Evolutionary conservation across 30 jellyfish, hydroid and myxozoan species (phyloP).

Genomic region (Hydractinia symbiolongicarpus): DNA sequence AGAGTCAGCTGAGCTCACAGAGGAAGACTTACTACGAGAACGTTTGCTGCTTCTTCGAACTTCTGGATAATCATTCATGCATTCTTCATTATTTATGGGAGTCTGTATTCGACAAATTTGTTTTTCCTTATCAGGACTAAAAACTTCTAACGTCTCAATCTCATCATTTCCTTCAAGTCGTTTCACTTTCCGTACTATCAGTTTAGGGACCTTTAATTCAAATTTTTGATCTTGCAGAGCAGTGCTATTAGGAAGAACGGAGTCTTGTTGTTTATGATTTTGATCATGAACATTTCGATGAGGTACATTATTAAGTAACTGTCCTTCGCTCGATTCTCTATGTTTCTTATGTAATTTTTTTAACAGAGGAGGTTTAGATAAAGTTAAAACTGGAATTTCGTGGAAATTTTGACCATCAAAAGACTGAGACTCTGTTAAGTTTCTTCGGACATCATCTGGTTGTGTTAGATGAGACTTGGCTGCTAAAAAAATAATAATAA

Average conservation of each 20-base stretch:
- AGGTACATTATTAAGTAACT: too few relatives aligned
- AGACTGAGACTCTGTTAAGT: too few relatives aligned
- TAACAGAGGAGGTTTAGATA: neutral
- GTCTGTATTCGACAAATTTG: neutral
- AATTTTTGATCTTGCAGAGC: neutral
- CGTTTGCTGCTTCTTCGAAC: slow-evolving; percentile 4
- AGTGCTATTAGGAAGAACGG: too few relatives aligned
- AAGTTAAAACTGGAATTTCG: neutral
- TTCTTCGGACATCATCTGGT: too few relatives aligned
- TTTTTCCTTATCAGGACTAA: slow-evolving; percentile 53
- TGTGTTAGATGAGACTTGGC: too few relatives aligned
- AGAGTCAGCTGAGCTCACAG: neutral
- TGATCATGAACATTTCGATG: too few relatives aligned
- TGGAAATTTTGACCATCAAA: too few relatives aligned
- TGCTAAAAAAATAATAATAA: too few relatives aligned
- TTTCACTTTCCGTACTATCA: slow-evolving; percentile 63
- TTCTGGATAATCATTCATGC: neutral
- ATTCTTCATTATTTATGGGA: neutral
- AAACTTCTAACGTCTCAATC: slow-evolving; percentile 70
- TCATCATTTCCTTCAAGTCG: slow-evolving; percentile 68
- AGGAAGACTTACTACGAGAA: neutral
- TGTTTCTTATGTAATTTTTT: neutral
- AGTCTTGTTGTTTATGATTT: too few relatives aligned
- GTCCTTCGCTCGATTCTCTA: neutral
- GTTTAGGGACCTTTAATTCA: slow-evolving; percentile 44